Evolutionary conservation across 2,113 vertebrate species (phyloP), one percentile per base, ranked within the genome.

Genomic region (Elephantulus edwardii): DNA sequence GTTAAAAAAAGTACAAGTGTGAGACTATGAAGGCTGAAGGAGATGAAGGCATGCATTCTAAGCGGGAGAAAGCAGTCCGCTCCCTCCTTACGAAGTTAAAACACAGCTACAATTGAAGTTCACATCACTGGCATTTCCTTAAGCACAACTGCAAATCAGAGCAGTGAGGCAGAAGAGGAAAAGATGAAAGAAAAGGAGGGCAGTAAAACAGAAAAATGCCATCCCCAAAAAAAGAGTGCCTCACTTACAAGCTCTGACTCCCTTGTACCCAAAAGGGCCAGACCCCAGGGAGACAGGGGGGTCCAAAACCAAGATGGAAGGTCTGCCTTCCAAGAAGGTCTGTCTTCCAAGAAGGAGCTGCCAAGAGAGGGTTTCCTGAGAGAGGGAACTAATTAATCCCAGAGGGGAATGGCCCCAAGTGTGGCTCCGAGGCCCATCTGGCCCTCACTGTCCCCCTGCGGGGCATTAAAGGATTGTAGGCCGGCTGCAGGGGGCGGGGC

Each of bases 391-490:
- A n/a, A n/a, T n/a, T n/a, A 62, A 11, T 1, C 24, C 52, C 4
- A 48, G 40, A 78, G 1, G 6, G 16, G 19, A 91, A 74, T 54
- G 40, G 33, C 42, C 0, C 2, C 38, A 64, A 81, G 66, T 30
- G 79, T n/a, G n/a, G 64, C 64, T 54, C 33, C n/a, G 44, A 90
- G 76, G 44, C 75, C 54, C 93, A 82, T 83, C 91, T 91, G 96
- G 86, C 87, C 42, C 33, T 3, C 2, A 30, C 54, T 0, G 1
- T 28, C 68, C 44, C 22, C 6, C 12, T 19, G 38, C 4, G 0
- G 44, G 91, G 79, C 75, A 92, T 92, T 95, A 93, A 94, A 91
- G 62, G 90, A 80, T 81, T 64, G 58, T 20, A 62, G 70, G 40
- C 28, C 1, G 12, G 30, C 2, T 28, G 24, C 7, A 30, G 24